These are phyloP conservation scores for Thaleichthys pacificus DNA, from an alignment of 2,797 vertebrate species.

Conservation along the genomic window DNA sequence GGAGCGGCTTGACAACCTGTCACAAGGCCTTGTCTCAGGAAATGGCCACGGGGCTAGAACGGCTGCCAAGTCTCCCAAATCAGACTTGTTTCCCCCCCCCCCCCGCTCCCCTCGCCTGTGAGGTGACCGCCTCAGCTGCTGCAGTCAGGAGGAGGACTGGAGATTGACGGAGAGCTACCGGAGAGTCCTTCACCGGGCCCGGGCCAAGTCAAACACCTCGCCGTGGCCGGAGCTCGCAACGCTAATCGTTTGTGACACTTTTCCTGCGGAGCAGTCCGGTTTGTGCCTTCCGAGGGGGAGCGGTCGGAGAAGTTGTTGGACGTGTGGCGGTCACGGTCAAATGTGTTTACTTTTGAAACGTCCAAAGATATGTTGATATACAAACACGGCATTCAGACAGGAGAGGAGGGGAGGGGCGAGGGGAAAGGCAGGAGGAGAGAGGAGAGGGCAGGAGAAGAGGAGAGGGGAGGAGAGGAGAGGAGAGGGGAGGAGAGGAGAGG, in stretches of 20 bases:
- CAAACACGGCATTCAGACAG: background rate
- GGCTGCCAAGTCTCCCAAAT: slow-evolving; percentile 18
- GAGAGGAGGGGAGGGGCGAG: background rate
- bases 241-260: slow-evolving; percentile 38
- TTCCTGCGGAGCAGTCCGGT: slow-evolving; percentile 27
- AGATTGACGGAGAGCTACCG: slow-evolving; percentile 34
- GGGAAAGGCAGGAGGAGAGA: background rate
- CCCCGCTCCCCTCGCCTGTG: slow-evolving; percentile 20
- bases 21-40: slow-evolving; percentile 23
- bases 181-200: slow-evolving; percentile 34
- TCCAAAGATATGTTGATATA: background rate
- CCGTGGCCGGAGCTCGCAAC: background rate
- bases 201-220: slow-evolving; percentile 15
- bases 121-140: slow-evolving; percentile 2
- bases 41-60: slow-evolving; percentile 45
- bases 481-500: background rate
- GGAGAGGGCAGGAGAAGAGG: background rate
- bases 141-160: slow-evolving; percentile 7
- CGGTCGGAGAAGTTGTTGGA: background rate
- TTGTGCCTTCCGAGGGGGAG: slow-evolving; percentile 19
- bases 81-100: slow-evolving; percentile 37
- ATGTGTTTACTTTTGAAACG: background rate
- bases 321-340: background rate
- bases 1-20: slow-evolving; percentile 40
- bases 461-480: background rate